Evolutionary conservation across 2,113 vertebrate species (phyloP).

Genomic region (Abramis brama): DNA sequence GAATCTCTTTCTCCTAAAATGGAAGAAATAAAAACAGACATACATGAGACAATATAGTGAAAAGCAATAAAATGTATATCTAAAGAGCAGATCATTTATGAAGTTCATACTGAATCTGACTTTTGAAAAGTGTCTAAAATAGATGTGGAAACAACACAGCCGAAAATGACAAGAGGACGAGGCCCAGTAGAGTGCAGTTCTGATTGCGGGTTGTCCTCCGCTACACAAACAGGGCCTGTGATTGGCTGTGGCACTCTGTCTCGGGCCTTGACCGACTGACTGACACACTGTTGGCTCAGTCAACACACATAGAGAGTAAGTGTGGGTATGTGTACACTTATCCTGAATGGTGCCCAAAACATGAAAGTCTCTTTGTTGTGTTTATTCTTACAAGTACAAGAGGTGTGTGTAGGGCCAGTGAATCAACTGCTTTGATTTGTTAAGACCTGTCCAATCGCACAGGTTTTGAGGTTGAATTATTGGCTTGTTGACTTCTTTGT

Average conservation of each 20-base stretch:
- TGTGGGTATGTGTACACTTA: slow-evolving; percentile 55
- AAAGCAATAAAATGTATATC: neutral
- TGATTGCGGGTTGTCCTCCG: slow-evolving; percentile 70
- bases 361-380: slow-evolving; percentile 64
- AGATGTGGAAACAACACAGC: neutral
- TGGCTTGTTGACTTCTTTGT: slow-evolving; percentile 41
- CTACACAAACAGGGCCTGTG: slow-evolving; percentile 84
- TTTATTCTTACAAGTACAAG: slow-evolving; percentile 66
- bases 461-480: slow-evolving; percentile 69
- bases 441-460: slow-evolving; percentile 64
- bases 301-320: slow-evolving; percentile 59
- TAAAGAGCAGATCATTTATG: neutral
- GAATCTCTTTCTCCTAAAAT: neutral
- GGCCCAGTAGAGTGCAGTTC: slow-evolving; percentile 62
- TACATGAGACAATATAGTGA: neutral
- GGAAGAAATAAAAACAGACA: neutral
- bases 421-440: slow-evolving; percentile 66
- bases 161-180: neutral
- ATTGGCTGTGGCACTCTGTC: slow-evolving; percentile 62
- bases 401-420: slow-evolving; percentile 61
- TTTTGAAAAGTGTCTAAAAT: neutral
- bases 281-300: slow-evolving; percentile 60
- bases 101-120: neutral
- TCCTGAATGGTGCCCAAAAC: slow-evolving; percentile 60
- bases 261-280: slow-evolving; percentile 64